Evolutionary conservation across 1,140 invertebrate genomes (phyloP).

Genomic region (Asobara japonica): DNA sequence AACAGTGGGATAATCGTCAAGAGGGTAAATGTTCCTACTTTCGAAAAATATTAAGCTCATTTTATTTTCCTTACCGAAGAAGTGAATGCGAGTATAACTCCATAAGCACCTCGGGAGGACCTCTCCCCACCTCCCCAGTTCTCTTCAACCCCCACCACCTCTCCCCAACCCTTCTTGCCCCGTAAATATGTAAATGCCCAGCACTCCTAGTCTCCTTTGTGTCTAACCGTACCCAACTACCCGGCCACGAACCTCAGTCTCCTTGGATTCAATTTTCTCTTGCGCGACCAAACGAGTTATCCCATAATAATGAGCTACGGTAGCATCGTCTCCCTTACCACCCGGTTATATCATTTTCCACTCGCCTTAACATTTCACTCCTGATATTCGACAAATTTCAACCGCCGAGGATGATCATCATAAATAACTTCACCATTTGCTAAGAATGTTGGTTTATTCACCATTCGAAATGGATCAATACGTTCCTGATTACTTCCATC

Average conservation of each 20-base stretch:
- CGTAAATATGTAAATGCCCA: constrained; percentile 58
- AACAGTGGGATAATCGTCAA: background rate
- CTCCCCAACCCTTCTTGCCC: constrained; percentile 11
- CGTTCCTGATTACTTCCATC: too few species aligned
- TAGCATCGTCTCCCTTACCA: constrained; percentile 43
- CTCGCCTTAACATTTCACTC: constrained; percentile 39
- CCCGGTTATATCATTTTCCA: constrained; percentile 49
- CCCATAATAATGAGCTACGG: constrained; percentile 43
- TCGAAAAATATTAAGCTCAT: background rate
- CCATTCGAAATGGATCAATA: background rate
- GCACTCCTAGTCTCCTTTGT: constrained; percentile 22
- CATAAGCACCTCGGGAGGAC: background rate
- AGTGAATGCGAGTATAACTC: background rate
- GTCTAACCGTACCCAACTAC: constrained; percentile 37
- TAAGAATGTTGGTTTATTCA: background rate
- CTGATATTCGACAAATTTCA: background rate
- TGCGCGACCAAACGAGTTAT: constrained; percentile 55
- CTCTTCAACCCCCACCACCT: too few species aligned
- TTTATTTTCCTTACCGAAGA: background rate
- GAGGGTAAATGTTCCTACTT: background rate
- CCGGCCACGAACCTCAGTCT: constrained; percentile 41
- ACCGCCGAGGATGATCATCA: background rate
- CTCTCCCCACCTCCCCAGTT: constrained; percentile 25
- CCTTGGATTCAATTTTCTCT: constrained; percentile 56
- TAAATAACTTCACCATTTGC: background rate